Conservation (phyloP, 2,113 vertebrate genomes). For the Corvus cornix region DNA sequence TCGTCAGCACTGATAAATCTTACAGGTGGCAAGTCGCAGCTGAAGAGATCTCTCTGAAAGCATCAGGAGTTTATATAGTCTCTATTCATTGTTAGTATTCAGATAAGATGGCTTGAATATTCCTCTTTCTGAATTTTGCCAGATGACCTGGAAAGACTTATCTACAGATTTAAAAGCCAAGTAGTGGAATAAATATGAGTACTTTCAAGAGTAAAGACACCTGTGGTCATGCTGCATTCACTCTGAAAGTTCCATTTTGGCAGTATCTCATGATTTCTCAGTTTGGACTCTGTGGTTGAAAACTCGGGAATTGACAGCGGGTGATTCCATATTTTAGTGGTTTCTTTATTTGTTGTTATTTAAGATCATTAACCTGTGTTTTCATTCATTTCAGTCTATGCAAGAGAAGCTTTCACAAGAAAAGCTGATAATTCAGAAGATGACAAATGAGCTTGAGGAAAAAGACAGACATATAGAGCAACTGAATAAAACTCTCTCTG, state of each 20-base stretch:
- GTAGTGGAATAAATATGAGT: neutral
- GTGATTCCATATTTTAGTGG: neutral
- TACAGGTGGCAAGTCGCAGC: neutral
- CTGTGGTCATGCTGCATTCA: neutral
- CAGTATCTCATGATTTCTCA: neutral
- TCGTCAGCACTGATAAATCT: neutral
- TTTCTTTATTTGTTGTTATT: neutral
- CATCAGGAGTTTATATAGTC: neutral
- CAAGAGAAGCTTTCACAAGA: slow-evolving; percentile 81
- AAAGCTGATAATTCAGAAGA: slow-evolving; percentile 70
- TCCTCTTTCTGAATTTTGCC: neutral
- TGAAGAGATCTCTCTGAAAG: neutral
- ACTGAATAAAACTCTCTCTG: slow-evolving; percentile 71
- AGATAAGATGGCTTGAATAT: neutral
- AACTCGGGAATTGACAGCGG: neutral
- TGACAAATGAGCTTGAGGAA: slow-evolving; percentile 75
- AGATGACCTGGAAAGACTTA: neutral
- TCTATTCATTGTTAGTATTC: neutral
- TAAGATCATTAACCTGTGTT: neutral
- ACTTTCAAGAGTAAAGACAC: neutral
- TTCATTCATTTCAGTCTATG: slow-evolving; percentile 70
- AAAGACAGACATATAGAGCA: slow-evolving; percentile 73
- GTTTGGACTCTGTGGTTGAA: neutral
- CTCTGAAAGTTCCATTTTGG: neutral
- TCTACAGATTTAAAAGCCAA: neutral